Evolutionary conservation across 2,113 vertebrate genomes (phyloP).

Genomic region (Rynchops niger): DNA sequence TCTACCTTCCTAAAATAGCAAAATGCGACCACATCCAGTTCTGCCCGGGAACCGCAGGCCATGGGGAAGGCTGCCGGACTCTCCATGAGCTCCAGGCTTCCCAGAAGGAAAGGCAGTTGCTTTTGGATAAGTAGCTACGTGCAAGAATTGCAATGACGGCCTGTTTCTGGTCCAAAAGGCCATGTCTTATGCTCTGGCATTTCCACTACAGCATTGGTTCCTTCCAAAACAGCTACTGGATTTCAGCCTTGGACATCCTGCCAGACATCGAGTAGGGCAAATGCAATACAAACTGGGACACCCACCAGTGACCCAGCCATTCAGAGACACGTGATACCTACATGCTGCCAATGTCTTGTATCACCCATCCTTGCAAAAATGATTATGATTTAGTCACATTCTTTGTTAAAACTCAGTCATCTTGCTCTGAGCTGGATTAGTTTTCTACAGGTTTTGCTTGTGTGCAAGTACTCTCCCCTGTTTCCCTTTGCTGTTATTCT

Average conservation of each 20-base stretch:
- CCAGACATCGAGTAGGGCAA: background rate
- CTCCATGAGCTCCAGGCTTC: background rate
- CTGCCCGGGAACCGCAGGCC: background rate
- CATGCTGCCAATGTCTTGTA: background rate
- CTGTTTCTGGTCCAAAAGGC: background rate
- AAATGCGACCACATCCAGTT: background rate
- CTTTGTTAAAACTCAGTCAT: background rate
- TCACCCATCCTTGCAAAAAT: background rate
- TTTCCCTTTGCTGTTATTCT: background rate
- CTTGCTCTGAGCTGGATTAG: background rate
- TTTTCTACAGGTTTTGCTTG: background rate
- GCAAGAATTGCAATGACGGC: background rate
- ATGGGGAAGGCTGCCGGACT: background rate
- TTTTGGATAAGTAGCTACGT: background rate
- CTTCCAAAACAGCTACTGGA: background rate
- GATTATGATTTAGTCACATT: background rate
- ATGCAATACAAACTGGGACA: background rate
- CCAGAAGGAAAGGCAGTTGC: background rate
- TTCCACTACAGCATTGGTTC: background rate
- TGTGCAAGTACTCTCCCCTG: background rate
- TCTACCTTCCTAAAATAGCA: background rate
- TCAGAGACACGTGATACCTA: background rate
- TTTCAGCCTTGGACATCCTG: background rate
- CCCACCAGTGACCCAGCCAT: background rate
- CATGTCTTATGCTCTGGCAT: background rate